Base-by-base conservation (phyloP, 2,113 vertebrate species). In the Sula dactylatra region DNA sequence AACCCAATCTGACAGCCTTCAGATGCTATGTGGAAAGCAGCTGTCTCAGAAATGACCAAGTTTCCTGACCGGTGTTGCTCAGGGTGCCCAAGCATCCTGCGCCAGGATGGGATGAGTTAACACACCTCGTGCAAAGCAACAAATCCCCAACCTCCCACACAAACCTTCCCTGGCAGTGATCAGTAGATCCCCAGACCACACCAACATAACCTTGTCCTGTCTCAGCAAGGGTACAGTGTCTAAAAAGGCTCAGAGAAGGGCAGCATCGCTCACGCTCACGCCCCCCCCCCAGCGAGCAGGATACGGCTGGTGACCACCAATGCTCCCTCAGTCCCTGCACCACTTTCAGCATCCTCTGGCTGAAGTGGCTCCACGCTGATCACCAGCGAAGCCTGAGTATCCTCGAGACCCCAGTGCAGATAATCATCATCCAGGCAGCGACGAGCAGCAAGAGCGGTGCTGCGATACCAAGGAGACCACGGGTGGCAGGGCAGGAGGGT, bases 131-230 rank as follows among this genome's bases (percentile, higher is more conserved):
- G 89, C 88, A 98, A 97, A 98, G 95, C 83, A 58, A 88, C 97
- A 97, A 97, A 97, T 96, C 97, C 97, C 95, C 97, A 96, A 86
- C 95, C 96, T 98, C 96, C 94, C 44, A 64, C 97, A 95, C 97
- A 96, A 97, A 97, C 98, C 97, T 98, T 97, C 96, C 97, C 96
- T 94, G 79, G 88, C 91, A 9, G 55, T 95, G 98, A 99, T 99
- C 98, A 98, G 98, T 98, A 98, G 97, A 98, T 98, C 97, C 97
- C 98, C 97, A 98, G 98, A 98, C 97, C 98, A 96, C 56, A 29
- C 92, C 91, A 95, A 98, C 98, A 97, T 98, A 98, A 99, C 98
- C 98, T 99, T 98, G 98, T 98, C 97, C 98, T 81, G 94, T 86
- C 96, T 93, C 90, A 92, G 95, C 98, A 98, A 98, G 98, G 98